Conservation (phyloP, 64 coral and sea anemone species). For the Stichodactyla mertensii region DNA sequence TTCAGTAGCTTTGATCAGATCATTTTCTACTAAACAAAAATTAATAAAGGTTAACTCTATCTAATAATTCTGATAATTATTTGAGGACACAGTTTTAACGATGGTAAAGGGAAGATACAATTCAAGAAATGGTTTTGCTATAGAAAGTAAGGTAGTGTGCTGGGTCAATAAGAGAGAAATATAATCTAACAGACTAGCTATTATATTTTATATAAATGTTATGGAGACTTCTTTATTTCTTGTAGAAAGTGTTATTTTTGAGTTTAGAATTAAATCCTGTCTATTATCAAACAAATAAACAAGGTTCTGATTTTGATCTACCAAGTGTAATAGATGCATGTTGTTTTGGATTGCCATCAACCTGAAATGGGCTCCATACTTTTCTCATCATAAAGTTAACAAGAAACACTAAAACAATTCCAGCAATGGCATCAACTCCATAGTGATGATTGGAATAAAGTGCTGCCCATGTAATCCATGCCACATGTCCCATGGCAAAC, state of each 20-base stretch:
- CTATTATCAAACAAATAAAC: not conserved
- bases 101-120: too few species aligned
- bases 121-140: too few species aligned
- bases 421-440: constrained; percentile 94
- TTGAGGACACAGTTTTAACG: too few species aligned
- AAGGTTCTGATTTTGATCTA: constrained; percentile 34
- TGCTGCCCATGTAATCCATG: constrained; percentile 98
- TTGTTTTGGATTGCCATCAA: not conserved
- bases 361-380: constrained; percentile 93
- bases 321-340: not conserved
- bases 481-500: constrained; percentile 98
- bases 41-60: too few species aligned
- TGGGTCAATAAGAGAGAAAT: too few species aligned
- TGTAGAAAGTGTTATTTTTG: not conserved
- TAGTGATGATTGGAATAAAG: constrained; percentile 99
- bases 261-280: not conserved
- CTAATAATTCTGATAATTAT: too few species aligned
- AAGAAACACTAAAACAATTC: constrained; percentile 91
- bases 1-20: too few species aligned
- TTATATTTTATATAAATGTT: too few species aligned
- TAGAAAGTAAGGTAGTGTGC: too few species aligned
- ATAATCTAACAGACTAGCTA: too few species aligned
- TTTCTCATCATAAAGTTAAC: constrained; percentile 95
- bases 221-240: not conserved
- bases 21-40: too few species aligned